Conservation (phyloP, 2,888 invertebrate species). For the Aphrophora alni region DNA sequence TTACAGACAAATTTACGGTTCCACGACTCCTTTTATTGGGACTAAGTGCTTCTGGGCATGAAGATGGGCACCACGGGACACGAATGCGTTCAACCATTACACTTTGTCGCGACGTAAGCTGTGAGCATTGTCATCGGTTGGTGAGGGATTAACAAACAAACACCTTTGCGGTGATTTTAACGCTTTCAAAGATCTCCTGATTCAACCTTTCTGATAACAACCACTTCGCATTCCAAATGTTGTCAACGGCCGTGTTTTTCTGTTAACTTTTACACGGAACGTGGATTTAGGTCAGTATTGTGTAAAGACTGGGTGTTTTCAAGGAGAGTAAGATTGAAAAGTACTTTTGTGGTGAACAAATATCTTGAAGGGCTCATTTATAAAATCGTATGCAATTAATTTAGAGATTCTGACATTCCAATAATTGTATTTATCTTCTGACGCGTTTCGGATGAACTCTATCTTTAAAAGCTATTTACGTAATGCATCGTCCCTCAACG, state of each 20-base stretch:
- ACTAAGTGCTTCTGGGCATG: neutral
- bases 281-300: neutral
- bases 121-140: neutral
- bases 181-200: too few relatives aligned
- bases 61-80: neutral
- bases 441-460: too few relatives aligned
- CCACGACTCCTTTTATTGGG: neutral
- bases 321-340: too few relatives aligned
- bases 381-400: too few relatives aligned
- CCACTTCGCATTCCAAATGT: neutral
- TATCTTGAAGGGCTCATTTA: too few relatives aligned
- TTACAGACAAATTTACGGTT: neutral
- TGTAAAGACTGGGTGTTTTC: neutral
- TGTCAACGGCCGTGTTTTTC: neutral
- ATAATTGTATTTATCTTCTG: too few relatives aligned
- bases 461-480: too few relatives aligned
- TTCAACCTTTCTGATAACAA: neutral
- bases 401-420: too few relatives aligned
- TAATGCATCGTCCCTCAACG: too few relatives aligned
- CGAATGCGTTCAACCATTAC: neutral
- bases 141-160: neutral
- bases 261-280: neutral
- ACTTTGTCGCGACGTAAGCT: neutral
- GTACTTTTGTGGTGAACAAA: too few relatives aligned
- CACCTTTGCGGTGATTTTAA: neutral